A percentile compares a stretch with the other conserved stretches of the same genome.
Evolutionary conservation across 2,797 vertebrate genomes (phyloP).

Genomic region (Sebastolobus alascanus): DNA sequence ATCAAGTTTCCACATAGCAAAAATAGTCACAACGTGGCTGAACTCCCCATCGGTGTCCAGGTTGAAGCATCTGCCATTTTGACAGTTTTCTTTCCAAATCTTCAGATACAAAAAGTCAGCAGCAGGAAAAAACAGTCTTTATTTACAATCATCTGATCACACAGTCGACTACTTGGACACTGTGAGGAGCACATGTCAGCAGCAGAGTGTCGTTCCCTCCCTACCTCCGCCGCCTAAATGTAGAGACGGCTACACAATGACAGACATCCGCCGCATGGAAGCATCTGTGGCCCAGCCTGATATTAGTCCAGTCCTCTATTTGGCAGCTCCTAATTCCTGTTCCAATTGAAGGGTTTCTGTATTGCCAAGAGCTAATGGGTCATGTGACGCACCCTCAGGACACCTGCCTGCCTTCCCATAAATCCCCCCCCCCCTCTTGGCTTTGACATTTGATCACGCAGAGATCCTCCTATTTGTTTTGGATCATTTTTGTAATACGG

Average conservation of each 20-base stretch:
- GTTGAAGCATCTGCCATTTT: not conserved
- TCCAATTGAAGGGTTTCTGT: conserved; percentile 79
- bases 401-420: conserved; percentile 72
- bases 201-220: conserved; percentile 17
- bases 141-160: conserved; percentile 59
- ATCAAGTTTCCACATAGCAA: not conserved
- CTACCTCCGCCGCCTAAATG: conserved; percentile 36
- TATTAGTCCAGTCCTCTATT: conserved; percentile 62
- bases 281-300: conserved; percentile 50
- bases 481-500: conserved; percentile 30
- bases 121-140: conserved; percentile 13
- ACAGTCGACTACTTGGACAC: conserved; percentile 21
- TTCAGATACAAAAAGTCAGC: conserved; percentile 63
- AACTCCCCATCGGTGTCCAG: not conserved
- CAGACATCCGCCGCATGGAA: conserved; percentile 33
- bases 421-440: not conserved
- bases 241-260: conserved; percentile 36
- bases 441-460: conserved; percentile 48
- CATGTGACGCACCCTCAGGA: conserved; percentile 77
- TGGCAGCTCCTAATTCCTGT: conserved; percentile 71
- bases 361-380: conserved; percentile 79
- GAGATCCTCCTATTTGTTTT: conserved; percentile 85
- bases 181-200: conserved; percentile 4
- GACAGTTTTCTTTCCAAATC: conserved; percentile 14
- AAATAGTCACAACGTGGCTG: not conserved